Percentiles rank a stretch among this genome's conserved stretches.
These are phyloP conservation scores for Heliconius erato DNA, from an alignment of 2,888 invertebrate species.

Conservation along the genomic window DNA sequence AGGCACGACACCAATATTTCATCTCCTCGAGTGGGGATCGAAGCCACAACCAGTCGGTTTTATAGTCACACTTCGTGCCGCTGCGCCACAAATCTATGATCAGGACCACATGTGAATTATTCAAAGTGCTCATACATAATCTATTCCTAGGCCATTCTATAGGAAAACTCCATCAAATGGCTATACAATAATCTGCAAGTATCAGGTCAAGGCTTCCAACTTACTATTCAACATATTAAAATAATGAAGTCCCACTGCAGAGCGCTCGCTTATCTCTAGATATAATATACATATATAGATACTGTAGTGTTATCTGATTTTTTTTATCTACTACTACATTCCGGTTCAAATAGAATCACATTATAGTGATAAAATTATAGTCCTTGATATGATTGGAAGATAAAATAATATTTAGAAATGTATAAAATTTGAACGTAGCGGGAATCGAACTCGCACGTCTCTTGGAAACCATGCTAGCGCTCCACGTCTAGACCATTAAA, in stretches of 20 bases:
- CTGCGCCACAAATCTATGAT: too few species aligned
- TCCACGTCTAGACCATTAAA: not conserved
- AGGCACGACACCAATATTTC: too few species aligned
- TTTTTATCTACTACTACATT: constrained; percentile 31
- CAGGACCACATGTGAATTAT: not conserved
- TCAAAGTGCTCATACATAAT: constrained; percentile 16
- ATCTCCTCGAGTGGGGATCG: too few species aligned
- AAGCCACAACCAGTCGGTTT: too few species aligned
- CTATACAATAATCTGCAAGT: not conserved
- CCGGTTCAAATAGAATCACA: not conserved
- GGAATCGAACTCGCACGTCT: not conserved
- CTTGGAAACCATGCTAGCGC: not conserved
- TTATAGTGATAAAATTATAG: constrained; percentile 3
- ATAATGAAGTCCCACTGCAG: constrained; percentile 16
- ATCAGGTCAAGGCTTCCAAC: constrained; percentile 27
- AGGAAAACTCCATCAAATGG: not conserved
- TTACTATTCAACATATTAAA: constrained; percentile 14
- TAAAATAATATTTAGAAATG: not conserved
- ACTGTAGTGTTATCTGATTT: constrained; percentile 15
- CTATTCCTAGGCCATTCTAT: not conserved
- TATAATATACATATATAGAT: constrained; percentile 3
- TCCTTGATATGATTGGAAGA: constrained; percentile 4
- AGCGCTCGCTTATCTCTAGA: constrained; percentile 27
- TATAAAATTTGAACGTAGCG: not conserved
- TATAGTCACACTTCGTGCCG: too few species aligned